These are phyloP conservation scores for Barbus barbus DNA, from an alignment of 2,113 vertebrate genomes.

Conservation along the genomic window DNA sequence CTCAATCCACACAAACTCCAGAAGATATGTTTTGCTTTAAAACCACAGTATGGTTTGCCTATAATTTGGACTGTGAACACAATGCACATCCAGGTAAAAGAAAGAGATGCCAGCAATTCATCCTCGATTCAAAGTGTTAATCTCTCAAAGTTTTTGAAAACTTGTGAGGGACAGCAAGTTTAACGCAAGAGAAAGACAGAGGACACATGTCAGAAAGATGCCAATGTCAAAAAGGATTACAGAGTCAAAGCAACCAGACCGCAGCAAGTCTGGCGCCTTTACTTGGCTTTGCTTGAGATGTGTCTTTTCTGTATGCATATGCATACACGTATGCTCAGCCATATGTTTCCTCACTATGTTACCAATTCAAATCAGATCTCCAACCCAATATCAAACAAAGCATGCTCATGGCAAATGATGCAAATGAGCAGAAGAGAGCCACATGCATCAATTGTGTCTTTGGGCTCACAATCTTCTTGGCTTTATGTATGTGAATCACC, in stretches of 20 bases:
- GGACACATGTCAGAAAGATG: constrained; percentile 30
- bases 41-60: no score
- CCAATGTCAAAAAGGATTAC: constrained; percentile 49
- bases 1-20: not conserved
- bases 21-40: no score
- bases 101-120: not conserved
- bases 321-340: constrained; percentile 72
- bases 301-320: constrained; percentile 70
- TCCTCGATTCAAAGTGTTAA: not conserved
- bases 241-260: constrained; percentile 38
- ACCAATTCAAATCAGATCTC: constrained; percentile 73
- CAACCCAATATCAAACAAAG: constrained; percentile 50
- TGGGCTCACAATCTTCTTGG: not conserved
- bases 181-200: not conserved
- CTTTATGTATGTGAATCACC: not conserved
- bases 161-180: not conserved
- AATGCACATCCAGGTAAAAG: not conserved
- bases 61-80: not conserved
- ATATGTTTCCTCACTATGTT: constrained; percentile 66
- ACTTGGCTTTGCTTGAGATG: constrained; percentile 49
- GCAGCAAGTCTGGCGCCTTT: not conserved
- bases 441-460: not conserved
- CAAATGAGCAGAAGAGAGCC: constrained; percentile 29
- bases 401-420: constrained; percentile 42
- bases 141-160: not conserved